phyloP scores from a whole-genome alignment of 35 echinoderm and acorn worm species.

The Lytechinus variegatus region DNA sequence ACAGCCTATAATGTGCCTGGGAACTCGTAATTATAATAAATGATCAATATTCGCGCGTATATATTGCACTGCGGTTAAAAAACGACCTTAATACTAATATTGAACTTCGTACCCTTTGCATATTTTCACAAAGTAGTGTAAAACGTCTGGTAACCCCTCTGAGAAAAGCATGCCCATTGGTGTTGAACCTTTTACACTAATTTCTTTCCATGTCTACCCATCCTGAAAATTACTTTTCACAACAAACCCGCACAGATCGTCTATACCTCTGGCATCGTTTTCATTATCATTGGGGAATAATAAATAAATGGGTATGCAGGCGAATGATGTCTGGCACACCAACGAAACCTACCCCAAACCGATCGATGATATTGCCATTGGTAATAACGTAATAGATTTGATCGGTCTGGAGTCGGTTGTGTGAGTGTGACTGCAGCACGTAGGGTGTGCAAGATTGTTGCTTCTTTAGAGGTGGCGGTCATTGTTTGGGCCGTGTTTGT shows the following conservation, averaged over 20 bases:
- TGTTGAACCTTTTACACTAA: not conserved
- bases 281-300: not conserved
- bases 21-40: too few species aligned
- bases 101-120: not conserved
- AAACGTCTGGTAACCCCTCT: not conserved
- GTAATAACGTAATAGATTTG: too few species aligned
- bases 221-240: conserved; percentile 4
- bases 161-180: not conserved
- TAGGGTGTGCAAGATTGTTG: not conserved
- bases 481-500: not conserved
- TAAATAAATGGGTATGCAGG: not conserved
- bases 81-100: not conserved
- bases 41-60: too few species aligned
- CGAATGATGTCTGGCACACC: too few species aligned
- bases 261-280: not conserved
- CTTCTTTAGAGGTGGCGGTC: not conserved
- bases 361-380: too few species aligned
- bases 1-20: too few species aligned
- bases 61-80: too few species aligned
- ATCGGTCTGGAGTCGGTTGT: too few species aligned
- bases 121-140: not conserved
- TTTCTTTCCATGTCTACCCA: not conserved
- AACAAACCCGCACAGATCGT: not conserved
- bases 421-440: too few species aligned
- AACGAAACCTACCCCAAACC: too few species aligned